These are phyloP conservation scores for Lerema accius DNA, from an alignment of 1,140 invertebrate genomes.

Conservation along the genomic window DNA sequence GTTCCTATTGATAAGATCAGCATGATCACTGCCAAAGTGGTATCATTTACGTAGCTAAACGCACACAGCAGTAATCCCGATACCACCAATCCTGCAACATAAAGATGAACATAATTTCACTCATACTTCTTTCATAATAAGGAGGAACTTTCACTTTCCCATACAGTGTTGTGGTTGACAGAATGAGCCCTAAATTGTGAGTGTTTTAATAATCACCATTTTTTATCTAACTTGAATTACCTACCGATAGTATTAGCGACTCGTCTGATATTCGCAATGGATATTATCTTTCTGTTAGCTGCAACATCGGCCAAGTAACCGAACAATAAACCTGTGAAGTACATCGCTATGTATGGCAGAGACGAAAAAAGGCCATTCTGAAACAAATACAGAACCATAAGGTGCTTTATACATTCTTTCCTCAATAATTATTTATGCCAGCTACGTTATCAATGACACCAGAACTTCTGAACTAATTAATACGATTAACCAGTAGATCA, in stretches of 20 bases:
- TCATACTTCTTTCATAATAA: too few relatives aligned
- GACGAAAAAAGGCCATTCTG: constrained; percentile 85
- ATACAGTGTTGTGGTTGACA: too few relatives aligned
- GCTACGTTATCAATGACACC: too few relatives aligned
- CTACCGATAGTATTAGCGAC: constrained; percentile 74
- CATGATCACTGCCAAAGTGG: constrained; percentile 64
- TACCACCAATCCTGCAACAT: constrained; percentile 30
- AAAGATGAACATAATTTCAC: too few relatives aligned
- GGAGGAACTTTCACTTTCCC: too few relatives aligned
- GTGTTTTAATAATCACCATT: too few relatives aligned
- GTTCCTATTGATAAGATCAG: constrained; percentile 84
- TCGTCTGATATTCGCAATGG: constrained; percentile 62
- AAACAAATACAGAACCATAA: constrained; percentile 38
- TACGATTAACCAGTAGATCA: too few relatives aligned
- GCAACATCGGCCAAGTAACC: constrained; percentile 64
- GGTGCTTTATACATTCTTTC: too few relatives aligned
- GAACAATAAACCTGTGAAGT: constrained; percentile 64
- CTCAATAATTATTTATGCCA: too few relatives aligned
- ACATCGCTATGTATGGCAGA: constrained; percentile 84
- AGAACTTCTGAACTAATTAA: too few relatives aligned
- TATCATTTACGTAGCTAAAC: constrained; percentile 64
- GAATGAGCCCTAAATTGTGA: too few relatives aligned
- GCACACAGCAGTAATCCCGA: constrained; percentile 48
- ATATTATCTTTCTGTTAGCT: constrained; percentile 52
- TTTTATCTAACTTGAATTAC: too few relatives aligned